Evolutionary conservation across 2,113 vertebrate species (phyloP).

Genomic region (Elephantulus edwardii): DNA sequence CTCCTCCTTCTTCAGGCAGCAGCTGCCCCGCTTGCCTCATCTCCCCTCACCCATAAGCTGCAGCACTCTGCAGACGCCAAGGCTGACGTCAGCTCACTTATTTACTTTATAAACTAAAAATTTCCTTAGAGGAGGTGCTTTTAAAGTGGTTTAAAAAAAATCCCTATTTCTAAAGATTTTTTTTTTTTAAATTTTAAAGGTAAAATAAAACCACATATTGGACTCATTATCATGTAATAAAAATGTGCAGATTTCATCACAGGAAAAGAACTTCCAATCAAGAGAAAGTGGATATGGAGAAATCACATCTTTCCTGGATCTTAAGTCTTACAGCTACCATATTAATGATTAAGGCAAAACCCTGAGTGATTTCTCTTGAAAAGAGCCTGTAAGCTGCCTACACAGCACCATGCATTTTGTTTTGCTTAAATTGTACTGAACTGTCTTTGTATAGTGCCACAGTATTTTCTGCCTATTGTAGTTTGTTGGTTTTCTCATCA

Average conservation of each 20-base stretch:
- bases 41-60: background rate
- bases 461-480: background rate
- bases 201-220: conserved; percentile 5
- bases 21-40: no score
- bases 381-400: background rate
- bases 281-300: background rate
- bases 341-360: conserved; percentile 13
- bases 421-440: background rate
- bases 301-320: background rate
- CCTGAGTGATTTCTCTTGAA: background rate
- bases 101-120: background rate
- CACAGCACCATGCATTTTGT: background rate
- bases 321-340: conserved; percentile 4
- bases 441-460: no score
- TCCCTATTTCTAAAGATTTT: conserved; percentile 2
- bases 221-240: conserved; percentile 1
- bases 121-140: conserved; percentile 11
- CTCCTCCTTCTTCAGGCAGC: background rate
- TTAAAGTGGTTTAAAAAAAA: conserved; percentile 27
- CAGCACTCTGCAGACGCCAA: background rate
- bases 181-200: conserved; percentile 38
- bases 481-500: no score
- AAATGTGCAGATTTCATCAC: conserved; percentile 20
- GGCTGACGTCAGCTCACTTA: background rate
- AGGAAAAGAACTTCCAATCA: background rate